Percentiles rank a stretch among this genome's conserved stretches.
These are phyloP conservation scores for Myxocyprinus asiaticus DNA, from an alignment of 2,113 vertebrate genomes.

Conservation along the genomic window DNA sequence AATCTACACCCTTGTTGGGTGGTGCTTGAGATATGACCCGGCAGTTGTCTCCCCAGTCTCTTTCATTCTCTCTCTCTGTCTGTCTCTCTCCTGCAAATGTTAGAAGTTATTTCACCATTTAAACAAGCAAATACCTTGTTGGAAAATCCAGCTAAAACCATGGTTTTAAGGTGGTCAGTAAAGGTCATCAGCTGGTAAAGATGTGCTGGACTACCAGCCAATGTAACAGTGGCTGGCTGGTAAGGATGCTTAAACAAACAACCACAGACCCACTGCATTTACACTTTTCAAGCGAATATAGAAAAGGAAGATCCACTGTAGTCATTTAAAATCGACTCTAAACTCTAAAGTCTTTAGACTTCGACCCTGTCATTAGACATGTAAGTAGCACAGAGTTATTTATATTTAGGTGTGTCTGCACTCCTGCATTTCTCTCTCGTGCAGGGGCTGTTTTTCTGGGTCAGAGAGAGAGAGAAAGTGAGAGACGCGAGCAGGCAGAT, in stretches of 20 bases:
- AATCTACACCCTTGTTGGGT: not conserved
- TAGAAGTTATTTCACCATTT: not conserved
- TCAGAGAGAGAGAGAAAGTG: slow-evolving; percentile 61
- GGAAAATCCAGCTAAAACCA: not conserved
- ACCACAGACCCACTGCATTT: no score
- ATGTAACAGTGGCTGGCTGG: no score
- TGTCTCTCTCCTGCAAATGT: not conserved
- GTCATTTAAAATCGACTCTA: not conserved
- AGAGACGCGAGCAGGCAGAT: slow-evolving; percentile 17
- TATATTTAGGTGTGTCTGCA: slow-evolving; percentile 69
- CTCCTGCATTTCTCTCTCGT: slow-evolving; percentile 65
- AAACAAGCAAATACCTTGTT: not conserved
- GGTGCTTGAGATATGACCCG: slow-evolving; percentile 11
- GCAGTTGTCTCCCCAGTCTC: not conserved
- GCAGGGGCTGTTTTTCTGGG: slow-evolving; percentile 72
- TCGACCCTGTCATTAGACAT: slow-evolving; percentile 64
- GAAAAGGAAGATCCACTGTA: not conserved
- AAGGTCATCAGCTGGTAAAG: no score
- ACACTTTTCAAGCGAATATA: no score
- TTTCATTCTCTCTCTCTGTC: slow-evolving; percentile 2
- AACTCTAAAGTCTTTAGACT: slow-evolving; percentile 8
- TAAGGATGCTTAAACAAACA: no score
- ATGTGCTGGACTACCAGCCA: no score
- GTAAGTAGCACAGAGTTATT: slow-evolving; percentile 77
- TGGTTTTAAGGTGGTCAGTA: no score